These are phyloP conservation scores for Pseudomyrmex concolor DNA, from an alignment of 1,140 invertebrate genomes.

Conservation along the genomic window DNA sequence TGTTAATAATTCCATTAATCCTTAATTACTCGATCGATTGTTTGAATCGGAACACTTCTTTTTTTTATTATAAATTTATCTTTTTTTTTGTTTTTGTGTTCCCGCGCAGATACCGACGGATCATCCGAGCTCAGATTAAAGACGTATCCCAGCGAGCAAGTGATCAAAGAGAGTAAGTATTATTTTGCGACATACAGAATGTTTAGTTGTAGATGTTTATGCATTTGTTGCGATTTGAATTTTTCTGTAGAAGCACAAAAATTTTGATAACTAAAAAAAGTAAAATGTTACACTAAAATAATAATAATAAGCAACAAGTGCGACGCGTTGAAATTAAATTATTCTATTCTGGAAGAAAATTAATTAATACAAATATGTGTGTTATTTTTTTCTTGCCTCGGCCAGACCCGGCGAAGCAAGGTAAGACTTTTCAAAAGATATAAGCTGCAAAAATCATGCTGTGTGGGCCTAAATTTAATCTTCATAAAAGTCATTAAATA, in stretches of 20 bases:
- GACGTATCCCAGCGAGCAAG: constrained; percentile 91
- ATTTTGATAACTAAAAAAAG: background rate
- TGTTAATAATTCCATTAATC: background rate
- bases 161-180: constrained; percentile 93
- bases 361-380: constrained; percentile 74
- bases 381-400: constrained; percentile 79
- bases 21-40: background rate
- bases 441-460: constrained; percentile 68
- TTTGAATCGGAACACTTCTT: too few relatives aligned
- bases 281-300: background rate
- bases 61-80: background rate
- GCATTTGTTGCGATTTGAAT: constrained; percentile 47
- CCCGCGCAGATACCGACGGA: constrained; percentile 13
- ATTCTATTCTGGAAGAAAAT: constrained; percentile 12
- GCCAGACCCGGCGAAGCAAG: constrained; percentile 81
- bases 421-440: constrained; percentile 75
- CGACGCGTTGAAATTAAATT: constrained; percentile 3
- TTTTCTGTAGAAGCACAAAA: background rate
- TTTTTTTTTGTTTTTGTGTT: constrained; percentile 18
- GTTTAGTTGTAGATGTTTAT: constrained; percentile 24
- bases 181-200: background rate
- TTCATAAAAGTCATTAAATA: constrained; percentile 57
- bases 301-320: constrained; percentile 40
- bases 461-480: constrained; percentile 56
- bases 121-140: constrained; percentile 86